phyloP scores from a whole-genome alignment of 1,140 invertebrate genomes.

The Neotoxoptera formosana region DNA sequence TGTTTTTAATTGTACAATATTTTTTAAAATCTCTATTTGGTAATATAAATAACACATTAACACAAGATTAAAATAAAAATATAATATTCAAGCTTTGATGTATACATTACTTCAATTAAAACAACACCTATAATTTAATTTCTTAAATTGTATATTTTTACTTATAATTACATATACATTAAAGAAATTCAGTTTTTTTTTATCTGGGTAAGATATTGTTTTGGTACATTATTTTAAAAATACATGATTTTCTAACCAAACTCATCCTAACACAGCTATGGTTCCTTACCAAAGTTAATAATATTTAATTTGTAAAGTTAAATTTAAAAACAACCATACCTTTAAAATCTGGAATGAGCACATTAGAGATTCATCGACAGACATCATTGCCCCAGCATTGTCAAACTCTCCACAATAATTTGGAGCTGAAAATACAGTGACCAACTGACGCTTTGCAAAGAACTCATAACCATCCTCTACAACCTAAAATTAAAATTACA shows the following conservation, averaged over 20 bases:
- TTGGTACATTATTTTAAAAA: neutral
- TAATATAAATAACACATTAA: too few relatives aligned
- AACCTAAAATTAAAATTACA: slow-evolving; percentile 70
- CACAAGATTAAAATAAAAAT: neutral
- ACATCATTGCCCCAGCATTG: slow-evolving; percentile 82
- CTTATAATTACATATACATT: neutral
- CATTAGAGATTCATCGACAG: slow-evolving; percentile 78
- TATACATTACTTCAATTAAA: neutral
- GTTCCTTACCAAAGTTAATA: neutral
- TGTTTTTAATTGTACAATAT: neutral
- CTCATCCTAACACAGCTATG: neutral
- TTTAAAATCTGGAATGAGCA: slow-evolving; percentile 70
- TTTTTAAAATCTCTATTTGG: too few relatives aligned
- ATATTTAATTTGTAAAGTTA: neutral
- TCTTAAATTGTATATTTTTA: neutral
- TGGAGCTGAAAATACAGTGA: slow-evolving; percentile 76
- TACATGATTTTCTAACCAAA: neutral
- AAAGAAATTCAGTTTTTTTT: too few relatives aligned
- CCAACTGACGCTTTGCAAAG: slow-evolving; percentile 76
- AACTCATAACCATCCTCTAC: slow-evolving; percentile 84
- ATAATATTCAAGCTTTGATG: neutral
- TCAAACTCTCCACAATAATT: slow-evolving; percentile 72
- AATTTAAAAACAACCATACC: slow-evolving; percentile 37
- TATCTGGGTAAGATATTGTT: too few relatives aligned
- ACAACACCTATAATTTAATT: neutral